phyloP scores from a whole-genome alignment of 2,113 vertebrate genomes.

The Poeciliopsis retropinna region DNA sequence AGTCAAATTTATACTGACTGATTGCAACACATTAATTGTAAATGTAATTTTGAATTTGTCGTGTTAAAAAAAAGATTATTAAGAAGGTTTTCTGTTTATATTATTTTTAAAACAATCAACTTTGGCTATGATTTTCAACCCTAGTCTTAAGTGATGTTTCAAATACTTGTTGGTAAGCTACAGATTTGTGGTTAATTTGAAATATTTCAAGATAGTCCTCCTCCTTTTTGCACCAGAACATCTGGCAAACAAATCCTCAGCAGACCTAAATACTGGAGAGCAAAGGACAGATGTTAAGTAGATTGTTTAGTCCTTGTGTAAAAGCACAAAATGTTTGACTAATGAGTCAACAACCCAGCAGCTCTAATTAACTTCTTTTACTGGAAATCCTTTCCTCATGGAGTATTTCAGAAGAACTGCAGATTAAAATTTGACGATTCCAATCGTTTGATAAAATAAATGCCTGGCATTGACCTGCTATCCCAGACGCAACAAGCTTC shows the following conservation, averaged over 20 bases:
- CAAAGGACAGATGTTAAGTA: too few species aligned
- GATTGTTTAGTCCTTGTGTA: too few species aligned
- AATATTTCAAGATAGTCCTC: not conserved
- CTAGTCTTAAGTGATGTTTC: too few species aligned
- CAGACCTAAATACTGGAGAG: too few species aligned
- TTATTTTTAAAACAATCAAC: too few species aligned
- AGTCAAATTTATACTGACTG: too few species aligned
- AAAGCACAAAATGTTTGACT: not conserved
- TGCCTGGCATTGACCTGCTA: conserved; percentile 7
- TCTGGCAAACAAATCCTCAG: not conserved
- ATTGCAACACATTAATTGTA: too few species aligned
- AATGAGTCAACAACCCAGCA: not conserved
- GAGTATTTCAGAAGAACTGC: not conserved
- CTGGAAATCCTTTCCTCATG: not conserved
- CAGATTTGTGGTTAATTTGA: not conserved
- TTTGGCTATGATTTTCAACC: too few species aligned
- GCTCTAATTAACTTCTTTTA: not conserved
- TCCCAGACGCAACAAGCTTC: not conserved
- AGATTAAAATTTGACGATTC: not conserved
- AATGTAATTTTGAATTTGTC: too few species aligned
- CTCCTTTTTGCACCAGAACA: too few species aligned
- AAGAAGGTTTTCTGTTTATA: too few species aligned
- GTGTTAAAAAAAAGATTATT: not conserved
- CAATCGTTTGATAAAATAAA: not conserved
- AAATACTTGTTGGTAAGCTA: not conserved